A percentile compares a stretch with the other conserved stretches of the same genome.
Conservation (phyloP, 2,888 invertebrate species). For the Podabrus alpinus region DNA sequence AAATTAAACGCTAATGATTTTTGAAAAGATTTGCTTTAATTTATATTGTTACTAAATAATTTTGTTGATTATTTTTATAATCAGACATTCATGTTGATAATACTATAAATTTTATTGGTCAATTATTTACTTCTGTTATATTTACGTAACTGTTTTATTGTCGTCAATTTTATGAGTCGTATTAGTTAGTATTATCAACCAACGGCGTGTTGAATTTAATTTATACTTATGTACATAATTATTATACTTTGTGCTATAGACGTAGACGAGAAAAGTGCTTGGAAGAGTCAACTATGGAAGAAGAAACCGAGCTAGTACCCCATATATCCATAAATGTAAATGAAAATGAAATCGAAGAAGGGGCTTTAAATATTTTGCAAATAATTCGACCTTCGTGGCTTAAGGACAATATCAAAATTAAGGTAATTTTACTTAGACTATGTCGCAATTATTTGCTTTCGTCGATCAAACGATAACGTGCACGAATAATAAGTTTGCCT, state of each 20-base stretch:
- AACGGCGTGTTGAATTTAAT: not conserved
- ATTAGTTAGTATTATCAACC: not conserved
- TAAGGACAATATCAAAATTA: constrained; percentile 66
- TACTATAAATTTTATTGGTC: not conserved
- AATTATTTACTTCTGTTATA: not conserved
- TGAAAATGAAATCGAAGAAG: constrained; percentile 69
- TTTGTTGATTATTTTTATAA: not conserved
- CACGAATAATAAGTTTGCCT: not conserved
- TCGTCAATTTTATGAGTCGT: not conserved
- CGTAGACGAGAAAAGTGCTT: not conserved
- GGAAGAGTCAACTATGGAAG: not conserved
- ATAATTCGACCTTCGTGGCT: constrained; percentile 74
- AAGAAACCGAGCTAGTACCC: not conserved
- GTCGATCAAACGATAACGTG: not conserved
- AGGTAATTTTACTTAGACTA: constrained; percentile 60
- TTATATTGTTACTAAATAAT: not conserved
- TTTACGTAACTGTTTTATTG: not conserved
- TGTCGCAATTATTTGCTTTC: not conserved
- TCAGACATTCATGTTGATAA: not conserved
- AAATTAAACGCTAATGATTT: not conserved
- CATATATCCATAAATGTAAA: constrained; percentile 49
- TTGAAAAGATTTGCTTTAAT: not conserved
- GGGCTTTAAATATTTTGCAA: constrained; percentile 69
- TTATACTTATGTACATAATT: not conserved
- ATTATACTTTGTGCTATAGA: not conserved